Evolutionary conservation across 2,888 invertebrate species (phyloP), one percentile per base, ranked within the genome.

Genomic region (Hirudinaria manillensis): DNA sequence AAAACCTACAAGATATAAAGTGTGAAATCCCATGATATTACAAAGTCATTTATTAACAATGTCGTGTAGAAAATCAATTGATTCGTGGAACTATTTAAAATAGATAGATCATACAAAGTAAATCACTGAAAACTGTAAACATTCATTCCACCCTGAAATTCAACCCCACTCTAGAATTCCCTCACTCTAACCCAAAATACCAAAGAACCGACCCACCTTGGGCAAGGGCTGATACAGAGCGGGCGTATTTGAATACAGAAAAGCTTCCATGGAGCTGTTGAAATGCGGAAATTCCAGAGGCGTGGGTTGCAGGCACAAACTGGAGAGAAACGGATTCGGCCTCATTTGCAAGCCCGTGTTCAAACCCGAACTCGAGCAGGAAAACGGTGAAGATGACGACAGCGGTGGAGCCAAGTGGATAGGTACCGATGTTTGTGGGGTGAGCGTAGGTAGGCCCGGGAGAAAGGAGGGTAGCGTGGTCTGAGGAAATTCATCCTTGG

Each of bases 281-380:
- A 68, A 68, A n/a, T 32, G 68, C 6, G 36, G 68, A 29, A 68
- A 68, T 24, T 68, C 68, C n/a, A 68, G 68, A 13, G 68, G 34
- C n/a, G 68, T 1, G 2, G 68, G 68, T 6, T 68, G 68, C 13
- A 68, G 68, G 7, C 68, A 24, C 7, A 68, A 32, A n/a, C 34
- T n/a, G 13, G 36, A 24, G 16, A 68, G 36, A n/a, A 68, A 68
- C 7, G 68, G 68, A 68, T 68, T 68, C 68, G 68, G 32, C 21
- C 36, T 68, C 68, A 68, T 34, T 10, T 4, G 68, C 29, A 68
- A 7, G 7, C 68, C 68, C 34, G 68, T 10, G n/a, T 29, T 68
- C 29, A 68, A 34, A n/a, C 2, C n/a, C n/a, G 34, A 34, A 16
- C n/a, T 32, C 2, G 68, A 68, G 68, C 34, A 68, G 7, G 68